phyloP scores from a whole-genome alignment of 92 coral and sea anemone genomes.

The Virgularia gustaviana region DNA sequence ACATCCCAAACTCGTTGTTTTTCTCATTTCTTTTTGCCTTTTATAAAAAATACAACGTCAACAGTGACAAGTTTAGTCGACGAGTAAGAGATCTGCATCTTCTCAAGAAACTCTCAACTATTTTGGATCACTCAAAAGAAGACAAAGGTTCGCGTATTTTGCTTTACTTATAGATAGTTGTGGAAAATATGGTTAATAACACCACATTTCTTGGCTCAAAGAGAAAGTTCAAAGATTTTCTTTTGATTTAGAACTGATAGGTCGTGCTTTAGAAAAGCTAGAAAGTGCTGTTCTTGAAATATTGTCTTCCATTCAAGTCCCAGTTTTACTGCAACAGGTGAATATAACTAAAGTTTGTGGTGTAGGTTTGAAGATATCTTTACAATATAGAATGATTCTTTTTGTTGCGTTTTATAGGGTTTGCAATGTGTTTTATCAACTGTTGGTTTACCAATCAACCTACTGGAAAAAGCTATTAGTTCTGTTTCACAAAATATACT shows the following conservation, averaged over 20 bases:
- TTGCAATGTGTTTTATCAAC: slow-evolving; percentile 90
- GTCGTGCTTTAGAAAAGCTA: slow-evolving; percentile 45
- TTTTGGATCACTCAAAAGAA: slow-evolving; percentile 68
- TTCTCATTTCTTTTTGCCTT: neutral
- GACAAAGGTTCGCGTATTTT: slow-evolving; percentile 53
- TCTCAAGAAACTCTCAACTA: slow-evolving; percentile 75
- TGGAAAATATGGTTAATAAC: neutral
- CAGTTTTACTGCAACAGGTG: slow-evolving; percentile 81
- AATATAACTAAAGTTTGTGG: neutral
- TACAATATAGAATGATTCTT: neutral
- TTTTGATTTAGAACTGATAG: slow-evolving; percentile 37
- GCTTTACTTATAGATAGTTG: neutral
- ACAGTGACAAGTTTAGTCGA: slow-evolving; percentile 97
- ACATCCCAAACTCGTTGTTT: neutral
- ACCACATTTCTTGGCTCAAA: too few species aligned
- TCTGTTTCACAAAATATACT: slow-evolving; percentile 54
- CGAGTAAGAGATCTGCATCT: slow-evolving; percentile 91
- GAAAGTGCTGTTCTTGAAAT: slow-evolving; percentile 62
- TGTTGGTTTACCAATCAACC: slow-evolving; percentile 70
- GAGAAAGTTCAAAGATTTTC: neutral
- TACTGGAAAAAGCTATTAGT: slow-evolving; percentile 65
- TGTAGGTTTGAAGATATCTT: neutral
- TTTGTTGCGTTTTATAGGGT: slow-evolving; percentile 41
- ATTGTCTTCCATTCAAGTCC: slow-evolving; percentile 83
- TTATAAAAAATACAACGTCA: too few species aligned